Evolutionary conservation across 2,888 invertebrate genomes (phyloP).

Genomic region (Netelia melanura): DNA sequence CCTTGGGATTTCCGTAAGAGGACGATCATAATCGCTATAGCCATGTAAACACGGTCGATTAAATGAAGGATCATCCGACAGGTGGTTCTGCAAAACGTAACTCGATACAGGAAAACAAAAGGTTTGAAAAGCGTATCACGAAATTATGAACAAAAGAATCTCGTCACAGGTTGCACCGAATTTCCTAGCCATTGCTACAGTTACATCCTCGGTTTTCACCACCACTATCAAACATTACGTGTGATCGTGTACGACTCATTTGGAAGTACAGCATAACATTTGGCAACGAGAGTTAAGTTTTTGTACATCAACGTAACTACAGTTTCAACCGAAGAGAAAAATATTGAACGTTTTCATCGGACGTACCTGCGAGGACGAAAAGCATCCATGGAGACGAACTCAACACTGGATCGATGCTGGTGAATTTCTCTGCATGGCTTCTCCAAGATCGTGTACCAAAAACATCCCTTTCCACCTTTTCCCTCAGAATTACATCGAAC

Average conservation of each 20-base stretch:
- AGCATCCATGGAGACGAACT: not conserved
- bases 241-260: conserved; percentile 17
- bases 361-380: conserved; percentile 55
- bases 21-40: not conserved
- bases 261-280: not conserved
- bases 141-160: conserved; percentile 56
- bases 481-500: not conserved
- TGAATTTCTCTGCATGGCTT: conserved; percentile 18
- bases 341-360: conserved; percentile 32
- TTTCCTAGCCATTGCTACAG: conserved; percentile 52
- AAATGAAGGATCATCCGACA: conserved; percentile 62
- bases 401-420: not conserved
- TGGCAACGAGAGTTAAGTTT: not conserved
- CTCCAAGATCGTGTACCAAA: not conserved
- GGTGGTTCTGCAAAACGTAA: conserved; percentile 66
- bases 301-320: not conserved
- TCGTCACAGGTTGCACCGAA: conserved; percentile 65
- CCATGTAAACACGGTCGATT: conserved; percentile 23
- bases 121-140: conserved; percentile 53
- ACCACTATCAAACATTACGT: conserved; percentile 13
- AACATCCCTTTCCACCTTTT: not conserved
- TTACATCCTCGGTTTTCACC: conserved; percentile 40
- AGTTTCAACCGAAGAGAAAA: not conserved
- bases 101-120: conserved; percentile 41
- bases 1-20: not conserved